Percentiles rank a stretch among this genome's conserved stretches.
Evolutionary conservation across 1,140 invertebrate species (phyloP).

Genomic region (Drosophila paulistorum): DNA sequence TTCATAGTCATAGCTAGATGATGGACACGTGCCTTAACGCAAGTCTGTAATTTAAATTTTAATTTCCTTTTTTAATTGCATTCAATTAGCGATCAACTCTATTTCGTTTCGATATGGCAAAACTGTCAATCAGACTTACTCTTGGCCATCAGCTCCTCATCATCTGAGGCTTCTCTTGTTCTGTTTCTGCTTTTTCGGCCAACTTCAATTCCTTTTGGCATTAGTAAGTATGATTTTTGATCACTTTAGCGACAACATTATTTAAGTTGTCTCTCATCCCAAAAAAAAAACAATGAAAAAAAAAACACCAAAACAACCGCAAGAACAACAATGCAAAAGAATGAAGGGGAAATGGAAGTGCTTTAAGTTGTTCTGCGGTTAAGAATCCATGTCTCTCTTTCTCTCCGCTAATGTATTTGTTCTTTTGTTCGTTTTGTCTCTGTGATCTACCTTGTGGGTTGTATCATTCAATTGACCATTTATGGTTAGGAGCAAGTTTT

Average conservation of each 20-base stretch:
- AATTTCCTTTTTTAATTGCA: slow-evolving; percentile 62
- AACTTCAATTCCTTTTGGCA: not conserved
- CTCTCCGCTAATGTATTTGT: not conserved
- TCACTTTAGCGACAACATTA: no score
- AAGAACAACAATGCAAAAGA: no score
- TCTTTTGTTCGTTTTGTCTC: not conserved
- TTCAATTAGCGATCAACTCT: slow-evolving; percentile 54
- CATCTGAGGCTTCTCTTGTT: no score
- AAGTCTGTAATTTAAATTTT: slow-evolving; percentile 58
- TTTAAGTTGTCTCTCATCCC: no score
- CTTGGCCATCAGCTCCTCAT: not conserved
- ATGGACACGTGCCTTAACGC: slow-evolving; percentile 57
- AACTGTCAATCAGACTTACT: slow-evolving; percentile 28
- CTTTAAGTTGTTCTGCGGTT: no score
- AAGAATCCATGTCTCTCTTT: no score
- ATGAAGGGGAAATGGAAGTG: no score
- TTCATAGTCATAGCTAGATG: slow-evolving; percentile 17
- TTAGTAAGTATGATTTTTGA: not conserved
- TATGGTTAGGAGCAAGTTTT: slow-evolving; percentile 52
- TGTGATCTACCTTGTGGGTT: slow-evolving; percentile 4
- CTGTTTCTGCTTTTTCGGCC: not conserved
- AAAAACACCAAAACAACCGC: no score
- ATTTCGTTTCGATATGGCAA: slow-evolving; percentile 31
- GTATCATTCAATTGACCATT: slow-evolving; percentile 32
- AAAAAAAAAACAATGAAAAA: no score